These are phyloP conservation scores for Proales similis DNA, from an alignment of 1,140 invertebrate species.

Conservation along the genomic window DNA sequence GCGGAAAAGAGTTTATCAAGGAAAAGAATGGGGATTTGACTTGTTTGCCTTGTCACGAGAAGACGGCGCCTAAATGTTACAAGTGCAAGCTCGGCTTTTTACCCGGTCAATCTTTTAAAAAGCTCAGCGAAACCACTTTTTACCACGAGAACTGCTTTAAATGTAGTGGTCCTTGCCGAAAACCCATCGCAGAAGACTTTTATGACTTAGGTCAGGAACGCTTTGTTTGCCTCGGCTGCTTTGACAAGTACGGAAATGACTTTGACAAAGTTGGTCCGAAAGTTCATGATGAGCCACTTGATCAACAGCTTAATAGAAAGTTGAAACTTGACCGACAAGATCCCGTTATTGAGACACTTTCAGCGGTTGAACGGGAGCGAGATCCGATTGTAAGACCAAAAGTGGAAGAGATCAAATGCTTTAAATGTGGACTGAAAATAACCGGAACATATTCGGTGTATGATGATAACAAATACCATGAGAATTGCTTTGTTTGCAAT, in stretches of 20 bases:
- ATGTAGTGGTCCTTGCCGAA: constrained; percentile 23
- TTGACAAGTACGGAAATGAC: constrained; percentile 26
- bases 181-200: constrained; percentile 20
- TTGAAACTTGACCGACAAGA: constrained; percentile 11
- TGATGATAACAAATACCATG: constrained; percentile 30
- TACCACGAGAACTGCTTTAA: constrained; percentile 31
- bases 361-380: constrained; percentile 12
- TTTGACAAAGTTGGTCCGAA: constrained; percentile 21
- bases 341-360: constrained; percentile 6
- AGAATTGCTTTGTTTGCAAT: constrained; percentile 29
- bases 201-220: constrained; percentile 31
- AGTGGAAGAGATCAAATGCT: constrained; percentile 4
- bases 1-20: constrained; percentile 30
- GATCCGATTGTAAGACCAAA: neutral
- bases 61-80: constrained; percentile 5
- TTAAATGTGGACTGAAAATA: constrained; percentile 17
- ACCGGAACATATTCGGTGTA: constrained; percentile 12
- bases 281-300: neutral
- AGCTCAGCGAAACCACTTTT: constrained; percentile 3
- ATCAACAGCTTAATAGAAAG: constrained; percentile 8
- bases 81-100: constrained; percentile 6
- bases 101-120: constrained; percentile 15
- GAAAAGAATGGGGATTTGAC: constrained; percentile 37
- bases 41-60: constrained; percentile 24
- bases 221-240: constrained; percentile 17